These are phyloP conservation scores for Drosophila pegasa DNA, from an alignment of 2,888 invertebrate genomes.

Conservation along the genomic window DNA sequence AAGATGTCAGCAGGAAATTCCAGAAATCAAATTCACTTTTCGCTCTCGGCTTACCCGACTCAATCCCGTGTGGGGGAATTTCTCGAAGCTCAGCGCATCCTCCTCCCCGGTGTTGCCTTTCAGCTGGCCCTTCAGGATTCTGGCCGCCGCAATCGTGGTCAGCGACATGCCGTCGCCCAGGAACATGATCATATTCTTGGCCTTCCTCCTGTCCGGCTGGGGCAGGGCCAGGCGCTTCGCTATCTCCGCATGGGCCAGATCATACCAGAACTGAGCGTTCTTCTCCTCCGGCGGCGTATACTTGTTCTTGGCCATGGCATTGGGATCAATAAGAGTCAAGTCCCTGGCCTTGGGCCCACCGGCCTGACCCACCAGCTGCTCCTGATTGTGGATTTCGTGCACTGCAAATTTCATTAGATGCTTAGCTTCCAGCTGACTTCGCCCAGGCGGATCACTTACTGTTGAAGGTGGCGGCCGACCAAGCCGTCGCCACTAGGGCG, in stretches of 20 bases:
- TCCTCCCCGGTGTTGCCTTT: slow-evolving; percentile 87
- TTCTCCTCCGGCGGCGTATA: slow-evolving; percentile 61
- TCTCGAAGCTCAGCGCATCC: slow-evolving; percentile 87
- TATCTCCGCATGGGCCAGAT: slow-evolving; percentile 60
- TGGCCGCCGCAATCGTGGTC: slow-evolving; percentile 88
- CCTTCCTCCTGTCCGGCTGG: slow-evolving; percentile 58
- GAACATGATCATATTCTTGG: slow-evolving; percentile 80
- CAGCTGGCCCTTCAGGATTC: slow-evolving; percentile 88
- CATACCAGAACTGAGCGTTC: slow-evolving; percentile 68
- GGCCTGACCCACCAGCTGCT: slow-evolving; percentile 52
- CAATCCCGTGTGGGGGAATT: slow-evolving; percentile 87
- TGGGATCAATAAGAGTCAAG: slow-evolving; percentile 44
- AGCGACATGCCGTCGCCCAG: slow-evolving; percentile 89
- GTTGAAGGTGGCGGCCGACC: slow-evolving; percentile 30
- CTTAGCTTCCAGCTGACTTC: too few species aligned
- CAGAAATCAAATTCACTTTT: too few species aligned
- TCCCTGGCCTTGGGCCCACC: not conserved
- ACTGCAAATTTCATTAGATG: slow-evolving; percentile 25
- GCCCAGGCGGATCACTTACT: slow-evolving; percentile 24
- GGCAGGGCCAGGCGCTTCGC: slow-evolving; percentile 56
- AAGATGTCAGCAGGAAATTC: not conserved
- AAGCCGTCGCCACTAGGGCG: slow-evolving; percentile 13
- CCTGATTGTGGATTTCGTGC: slow-evolving; percentile 40
- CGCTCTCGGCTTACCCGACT: slow-evolving; percentile 86
- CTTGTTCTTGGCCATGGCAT: slow-evolving; percentile 58